Evolutionary conservation across 2,113 vertebrate genomes (phyloP).

Genomic region (Engystomops pustulosus): DNA sequence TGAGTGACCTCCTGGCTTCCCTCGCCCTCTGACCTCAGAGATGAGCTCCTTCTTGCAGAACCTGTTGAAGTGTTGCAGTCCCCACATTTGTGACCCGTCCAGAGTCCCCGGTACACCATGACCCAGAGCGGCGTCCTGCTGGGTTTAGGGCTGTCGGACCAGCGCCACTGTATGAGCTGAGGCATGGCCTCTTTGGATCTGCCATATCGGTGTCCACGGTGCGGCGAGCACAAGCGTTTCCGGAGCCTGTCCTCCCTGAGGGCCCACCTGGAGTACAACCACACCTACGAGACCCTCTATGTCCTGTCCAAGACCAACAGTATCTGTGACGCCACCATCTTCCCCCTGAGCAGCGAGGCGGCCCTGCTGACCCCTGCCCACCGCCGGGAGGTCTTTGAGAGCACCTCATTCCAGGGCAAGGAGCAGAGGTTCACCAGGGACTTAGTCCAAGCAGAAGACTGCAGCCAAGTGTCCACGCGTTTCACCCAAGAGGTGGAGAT

Average conservation of each 20-base stretch:
- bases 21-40: background rate
- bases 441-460: constrained; percentile 78
- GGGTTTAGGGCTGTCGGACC: constrained; percentile 60
- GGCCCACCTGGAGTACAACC: constrained; percentile 97
- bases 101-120: background rate
- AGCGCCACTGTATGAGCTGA: constrained; percentile 70
- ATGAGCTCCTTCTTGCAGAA: constrained; percentile 34
- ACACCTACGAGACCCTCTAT: constrained; percentile 98
- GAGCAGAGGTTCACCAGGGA: constrained; percentile 82
- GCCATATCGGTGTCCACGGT: constrained; percentile 96
- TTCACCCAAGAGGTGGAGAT: constrained; percentile 96
- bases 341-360: constrained; percentile 85
- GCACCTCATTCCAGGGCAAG: constrained; percentile 88
- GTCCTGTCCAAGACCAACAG: constrained; percentile 98
- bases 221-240: constrained; percentile 98
- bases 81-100: fast-evolving
- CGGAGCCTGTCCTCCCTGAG: constrained; percentile 94
- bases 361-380: constrained; percentile 78
- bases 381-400: constrained; percentile 86
- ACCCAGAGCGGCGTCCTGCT: constrained; percentile 35
- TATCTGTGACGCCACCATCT: constrained; percentile 87
- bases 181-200: constrained; percentile 98
- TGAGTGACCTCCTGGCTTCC: background rate
- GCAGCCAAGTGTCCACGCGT: constrained; percentile 78
- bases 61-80: background rate